Evolutionary conservation across 2,888 invertebrate genomes (phyloP), one percentile per base, ranked within the genome.

Genomic region (Lottia gigantea): DNA sequence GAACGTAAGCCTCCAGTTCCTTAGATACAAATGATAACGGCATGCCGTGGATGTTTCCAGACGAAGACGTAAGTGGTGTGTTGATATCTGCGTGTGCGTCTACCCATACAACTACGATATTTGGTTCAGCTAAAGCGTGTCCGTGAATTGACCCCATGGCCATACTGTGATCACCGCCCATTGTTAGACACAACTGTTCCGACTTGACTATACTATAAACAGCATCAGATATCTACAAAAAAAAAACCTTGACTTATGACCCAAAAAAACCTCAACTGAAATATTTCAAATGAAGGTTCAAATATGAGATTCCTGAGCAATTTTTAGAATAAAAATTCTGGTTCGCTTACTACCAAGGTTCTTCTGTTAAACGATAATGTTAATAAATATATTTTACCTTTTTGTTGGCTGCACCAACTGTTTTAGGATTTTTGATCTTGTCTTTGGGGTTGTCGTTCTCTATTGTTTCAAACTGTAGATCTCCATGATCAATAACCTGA

Each of bases 51-150:
- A 93, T 91, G 85, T 96, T 95, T 14, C 96, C 96, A 49, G 93
- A 92, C 2, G 87, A 90, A 3, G 95, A 95, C 0, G 95, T 95
- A 85, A 92, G 92, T 82, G 95, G 94, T 16, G 96, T 94, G 90
- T 97, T 97, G 78, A 97, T 92, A 89, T 97, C 97, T 8, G 96
- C 94, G 87, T 96, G 96, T 0, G 96, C 96, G 88, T 96, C 96
- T 46, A 96, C 92, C 95, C 95, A 96, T 64, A 96, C 90, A 66
- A 96, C 91, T 74, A 94, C 93, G 80, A 95, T 90, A 82, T 95
- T 92, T 68, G 92, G 91, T 76, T 89, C 72, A 8, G 87, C 88
- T 85, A 82, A 78, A 61, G 86, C 81, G 67, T 87, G 86, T 6
- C 85, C 87, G 63, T 80, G 78, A 64, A 86, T 82, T 7, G 82